A percentile compares a stretch with the other conserved stretches of the same genome.
phyloP scores from a whole-genome alignment of 2,113 vertebrate genomes.

The Scolopax mira region DNA sequence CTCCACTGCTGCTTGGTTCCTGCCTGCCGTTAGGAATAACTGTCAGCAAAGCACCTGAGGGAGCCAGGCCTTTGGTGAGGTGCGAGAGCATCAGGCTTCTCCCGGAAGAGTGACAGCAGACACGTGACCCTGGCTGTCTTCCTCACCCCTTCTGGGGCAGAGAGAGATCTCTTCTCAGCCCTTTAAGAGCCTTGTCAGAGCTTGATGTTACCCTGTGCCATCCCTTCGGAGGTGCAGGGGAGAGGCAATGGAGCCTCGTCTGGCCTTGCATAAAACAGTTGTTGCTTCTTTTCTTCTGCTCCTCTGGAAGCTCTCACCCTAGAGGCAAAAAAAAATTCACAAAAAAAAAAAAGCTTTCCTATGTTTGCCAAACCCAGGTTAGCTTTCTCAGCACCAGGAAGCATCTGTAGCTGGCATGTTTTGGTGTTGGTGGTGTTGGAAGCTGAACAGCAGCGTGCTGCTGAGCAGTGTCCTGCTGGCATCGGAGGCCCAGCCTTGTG shows the following conservation, averaged over 20 bases:
- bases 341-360: fast-evolving
- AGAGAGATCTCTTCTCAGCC: background rate
- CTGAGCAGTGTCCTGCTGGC: background rate
- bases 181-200: background rate
- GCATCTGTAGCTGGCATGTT: fast-evolving
- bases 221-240: background rate
- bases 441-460: background rate
- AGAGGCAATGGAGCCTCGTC: fast-evolving
- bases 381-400: background rate
- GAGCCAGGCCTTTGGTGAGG: background rate
- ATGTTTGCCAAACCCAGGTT: fast-evolving
- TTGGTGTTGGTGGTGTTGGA: fast-evolving
- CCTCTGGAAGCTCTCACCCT: background rate
- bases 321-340: background rate
- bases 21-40: background rate
- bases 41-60: background rate
- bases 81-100: background rate
- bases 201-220: background rate
- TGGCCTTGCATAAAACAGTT: background rate
- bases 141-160: background rate
- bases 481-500: background rate
- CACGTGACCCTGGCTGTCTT: fast-evolving
- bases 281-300: background rate
- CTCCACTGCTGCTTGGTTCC: background rate
- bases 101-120: background rate